Evolutionary conservation across 1,140 invertebrate species (phyloP).

Genomic region (Himalopsyche phryganea): DNA sequence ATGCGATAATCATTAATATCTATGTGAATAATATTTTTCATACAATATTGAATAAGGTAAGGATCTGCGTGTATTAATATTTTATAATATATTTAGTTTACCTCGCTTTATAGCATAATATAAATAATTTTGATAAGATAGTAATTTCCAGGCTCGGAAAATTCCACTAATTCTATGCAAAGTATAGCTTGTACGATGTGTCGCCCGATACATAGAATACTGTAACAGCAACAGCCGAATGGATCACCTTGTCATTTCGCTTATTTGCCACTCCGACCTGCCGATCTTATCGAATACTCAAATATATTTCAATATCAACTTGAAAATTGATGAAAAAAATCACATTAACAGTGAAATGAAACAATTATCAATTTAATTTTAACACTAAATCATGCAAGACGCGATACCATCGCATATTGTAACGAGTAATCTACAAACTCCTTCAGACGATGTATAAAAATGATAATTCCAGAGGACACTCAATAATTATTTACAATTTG

Average conservation of each 20-base stretch:
- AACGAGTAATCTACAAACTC: too few relatives aligned
- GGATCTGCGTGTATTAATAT: slow-evolving; percentile 17
- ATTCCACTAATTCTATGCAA: slow-evolving; percentile 86
- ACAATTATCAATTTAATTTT: too few relatives aligned
- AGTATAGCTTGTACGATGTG: slow-evolving; percentile 72
- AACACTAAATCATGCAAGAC: too few relatives aligned
- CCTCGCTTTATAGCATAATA: slow-evolving; percentile 20
- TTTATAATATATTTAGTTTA: slow-evolving; percentile 9
- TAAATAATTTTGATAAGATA: slow-evolving; percentile 29
- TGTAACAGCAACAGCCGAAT: slow-evolving; percentile 22
- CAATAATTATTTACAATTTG: background rate
- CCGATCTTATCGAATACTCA: too few relatives aligned
- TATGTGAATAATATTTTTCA: slow-evolving; percentile 4
- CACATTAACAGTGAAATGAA: background rate
- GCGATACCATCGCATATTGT: too few relatives aligned
- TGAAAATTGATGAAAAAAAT: too few relatives aligned
- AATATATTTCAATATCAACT: too few relatives aligned
- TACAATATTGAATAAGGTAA: slow-evolving; percentile 8
- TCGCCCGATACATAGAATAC: slow-evolving; percentile 26
- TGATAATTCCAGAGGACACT: too few relatives aligned
- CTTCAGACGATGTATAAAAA: too few relatives aligned
- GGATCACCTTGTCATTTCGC: slow-evolving; percentile 20
- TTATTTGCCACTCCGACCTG: slow-evolving; percentile 17
- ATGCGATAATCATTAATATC: slow-evolving; percentile 10
- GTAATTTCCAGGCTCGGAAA: slow-evolving; percentile 63